A percentile compares a stretch with the other conserved stretches of the same genome.
These are phyloP conservation scores for Tetramorium bicarinatum DNA, from an alignment of 2,888 invertebrate genomes.

Conservation along the genomic window DNA sequence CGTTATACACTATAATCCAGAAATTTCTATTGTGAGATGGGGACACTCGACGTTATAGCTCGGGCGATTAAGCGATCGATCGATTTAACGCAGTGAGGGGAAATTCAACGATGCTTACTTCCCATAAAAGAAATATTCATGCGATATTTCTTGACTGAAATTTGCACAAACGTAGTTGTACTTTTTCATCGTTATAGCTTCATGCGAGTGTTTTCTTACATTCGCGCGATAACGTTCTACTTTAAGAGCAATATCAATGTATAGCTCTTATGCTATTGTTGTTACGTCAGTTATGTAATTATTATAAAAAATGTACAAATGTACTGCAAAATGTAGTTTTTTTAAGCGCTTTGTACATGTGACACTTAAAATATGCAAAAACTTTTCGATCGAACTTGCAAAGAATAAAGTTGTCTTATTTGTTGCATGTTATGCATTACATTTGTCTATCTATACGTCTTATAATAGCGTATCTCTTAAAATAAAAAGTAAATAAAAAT, in stretches of 20 bases:
- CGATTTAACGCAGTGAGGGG: not conserved
- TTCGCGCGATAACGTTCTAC: not conserved
- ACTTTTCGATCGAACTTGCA: too few relatives aligned
- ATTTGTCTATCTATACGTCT: too few relatives aligned
- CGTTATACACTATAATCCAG: not conserved
- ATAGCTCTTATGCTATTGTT: not conserved
- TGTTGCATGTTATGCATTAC: too few relatives aligned
- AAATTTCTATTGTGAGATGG: not conserved
- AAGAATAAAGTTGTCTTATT: too few relatives aligned
- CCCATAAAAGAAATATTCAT: not conserved
- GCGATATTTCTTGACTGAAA: not conserved
- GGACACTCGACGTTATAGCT: not conserved
- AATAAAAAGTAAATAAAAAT: too few relatives aligned
- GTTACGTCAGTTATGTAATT: not conserved
- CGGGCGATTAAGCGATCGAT: conserved; percentile 4
- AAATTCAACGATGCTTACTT: not conserved
- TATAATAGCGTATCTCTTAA: too few relatives aligned
- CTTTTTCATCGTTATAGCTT: not conserved
- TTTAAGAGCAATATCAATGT: not conserved
- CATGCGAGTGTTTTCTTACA: not conserved
- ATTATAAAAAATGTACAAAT: not conserved
- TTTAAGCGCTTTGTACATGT: too few relatives aligned
- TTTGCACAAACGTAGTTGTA: not conserved
- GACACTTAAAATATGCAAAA: too few relatives aligned
- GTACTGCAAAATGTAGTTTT: not conserved